Evolutionary conservation across 2,888 invertebrate genomes (phyloP), one percentile per base, ranked within the genome.

Genomic region (Acrobasis suavella): DNA sequence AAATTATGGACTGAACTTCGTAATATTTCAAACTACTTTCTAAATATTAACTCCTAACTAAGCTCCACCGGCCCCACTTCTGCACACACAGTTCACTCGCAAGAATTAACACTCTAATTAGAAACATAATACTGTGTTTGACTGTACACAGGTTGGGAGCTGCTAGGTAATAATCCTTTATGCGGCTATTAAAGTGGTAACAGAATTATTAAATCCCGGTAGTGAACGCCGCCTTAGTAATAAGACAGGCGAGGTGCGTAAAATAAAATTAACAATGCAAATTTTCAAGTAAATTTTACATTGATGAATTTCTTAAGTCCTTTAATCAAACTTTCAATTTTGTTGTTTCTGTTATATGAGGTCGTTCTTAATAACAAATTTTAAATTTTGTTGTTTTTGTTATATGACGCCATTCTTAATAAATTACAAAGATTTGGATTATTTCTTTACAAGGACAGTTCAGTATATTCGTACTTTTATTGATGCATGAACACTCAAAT

Each of bases 221-320:
- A 68, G 73, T 69, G 69, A 76, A 78, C 74, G 71, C 73, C 75
- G 76, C 75, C 73, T 71, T 76, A 73, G 75, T 82, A 83, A 85
- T 83, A 75, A 78, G 76, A 75, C 73, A 70, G 76, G 71, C 78
- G 77, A 83, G 81, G 78, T 82, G 80, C 79, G 80, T 79, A 75
- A 78, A 82, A 82, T 82, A 79, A 81, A 82, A 85, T 87, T 86
- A 81, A 78, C 82, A 85, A 84, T 87, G 79, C 84, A 85, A 86
- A 86, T 87, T 80, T 75, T 75, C 74, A 78, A 83, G 77, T 81
- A 83, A 74, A 83, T 83, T 82, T 82, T 76, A 74, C 77, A 76
- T 75, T 81, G 83, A 85, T 80, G 78, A 86, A 85, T 82, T 85
- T 82, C 80, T 76, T 74, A 69, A 75, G 74, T 72, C 75, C 81